A percentile compares a stretch with the other conserved stretches of the same genome.
These are phyloP conservation scores for Pseudococcus viburni DNA, from an alignment of 2,888 invertebrate species.

Conservation along the genomic window DNA sequence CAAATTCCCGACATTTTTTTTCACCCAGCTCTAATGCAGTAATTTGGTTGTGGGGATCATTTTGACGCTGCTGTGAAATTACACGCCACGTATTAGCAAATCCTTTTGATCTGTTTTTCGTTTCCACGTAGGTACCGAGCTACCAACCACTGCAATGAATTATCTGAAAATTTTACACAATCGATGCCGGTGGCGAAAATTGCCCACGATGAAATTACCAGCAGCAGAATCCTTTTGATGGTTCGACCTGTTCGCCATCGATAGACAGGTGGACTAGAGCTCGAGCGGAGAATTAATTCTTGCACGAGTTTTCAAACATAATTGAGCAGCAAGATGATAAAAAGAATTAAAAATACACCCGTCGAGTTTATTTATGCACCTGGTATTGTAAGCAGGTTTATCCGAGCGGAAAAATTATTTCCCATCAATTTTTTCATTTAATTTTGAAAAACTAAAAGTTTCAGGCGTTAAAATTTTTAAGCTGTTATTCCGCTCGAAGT, in stretches of 20 bases:
- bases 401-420: constrained; percentile 31
- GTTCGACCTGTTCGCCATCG: not conserved
- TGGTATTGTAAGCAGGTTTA: constrained; percentile 21
- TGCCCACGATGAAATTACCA: not conserved
- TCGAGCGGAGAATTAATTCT: not conserved
- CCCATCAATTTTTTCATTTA: constrained; percentile 47
- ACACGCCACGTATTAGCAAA: not conserved
- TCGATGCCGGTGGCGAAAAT: not conserved
- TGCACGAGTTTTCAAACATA: not conserved
- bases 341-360: constrained; percentile 22
- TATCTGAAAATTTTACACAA: not conserved
- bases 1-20: constrained; percentile 15
- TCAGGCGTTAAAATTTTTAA: not conserved
- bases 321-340: constrained; percentile 32
- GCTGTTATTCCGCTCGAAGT: constrained; percentile 6
- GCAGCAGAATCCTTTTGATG: not conserved
- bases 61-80: constrained; percentile 20
- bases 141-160: not conserved
- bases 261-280: not conserved
- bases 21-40: not conserved
- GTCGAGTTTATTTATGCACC: constrained; percentile 34
- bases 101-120: constrained; percentile 39
- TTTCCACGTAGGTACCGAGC: not conserved
- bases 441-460: constrained; percentile 22
- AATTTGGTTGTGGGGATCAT: constrained; percentile 6